Evolutionary conservation across 1,140 invertebrate species (phyloP), one percentile per base, ranked within the genome.

Genomic region (Diachasmimorpha longicaudata): DNA sequence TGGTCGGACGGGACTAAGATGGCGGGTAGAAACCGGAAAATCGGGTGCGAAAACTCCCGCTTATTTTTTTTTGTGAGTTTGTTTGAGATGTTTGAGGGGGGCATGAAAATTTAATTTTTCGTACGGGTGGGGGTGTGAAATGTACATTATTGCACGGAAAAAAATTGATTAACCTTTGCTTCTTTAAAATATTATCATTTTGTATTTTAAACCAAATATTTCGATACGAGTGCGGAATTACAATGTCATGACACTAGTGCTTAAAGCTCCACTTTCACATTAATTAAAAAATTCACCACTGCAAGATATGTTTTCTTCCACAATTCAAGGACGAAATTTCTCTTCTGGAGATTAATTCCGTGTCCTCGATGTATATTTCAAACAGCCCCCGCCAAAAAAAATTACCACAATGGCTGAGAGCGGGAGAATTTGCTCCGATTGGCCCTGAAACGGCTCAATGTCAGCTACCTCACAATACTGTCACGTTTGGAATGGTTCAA

Each of bases 401-500:
- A n/a, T 21, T 4, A 70, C 11, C 31, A 68, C 14, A 68, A 11
- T 70, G 1, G 2, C 48, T 52, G 48, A 77, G 73, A 80, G 82
- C 77, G 78, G 81, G 81, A 81, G 84, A 72, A 81, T 85, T 85
- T 83, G 80, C 78, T 80, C 81, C 83, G 81, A 85, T 84, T 84
- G 84, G 85, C 83, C 83, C 82, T 84, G 84, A 83, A 87, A 86
- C 84, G 81, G 83, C 82, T 88, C 85, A 87, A 86, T 86, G 79
- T 86, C 85, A 88, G 85, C 87, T 88, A 87, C 85, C 86, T 88
- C 86, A 87, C 83, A 85, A 82, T 84, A 85, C 83, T 80, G 80
- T 84, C 82, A 84, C 76, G 81, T 86, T 85, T 84, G 80, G 81
- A 83, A 85, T 77, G 76, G 75, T 85, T 82, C 68, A 81, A 79